Percentiles rank a stretch among this genome's conserved stretches.
Conservation (phyloP, 2,797 vertebrate species). For the Mormyrus hasselquistii region DNA sequence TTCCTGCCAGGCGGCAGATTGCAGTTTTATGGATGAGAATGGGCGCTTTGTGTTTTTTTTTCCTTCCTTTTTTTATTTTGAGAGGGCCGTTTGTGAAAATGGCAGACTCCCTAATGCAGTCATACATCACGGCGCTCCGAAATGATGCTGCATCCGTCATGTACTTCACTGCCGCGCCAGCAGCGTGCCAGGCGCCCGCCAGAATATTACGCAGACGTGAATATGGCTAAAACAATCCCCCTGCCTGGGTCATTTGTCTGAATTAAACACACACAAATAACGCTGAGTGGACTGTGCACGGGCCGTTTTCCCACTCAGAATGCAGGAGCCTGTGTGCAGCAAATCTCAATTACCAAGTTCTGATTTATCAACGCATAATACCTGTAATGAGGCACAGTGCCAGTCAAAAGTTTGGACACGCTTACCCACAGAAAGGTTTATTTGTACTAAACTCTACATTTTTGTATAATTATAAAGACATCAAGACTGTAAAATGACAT, state of each 20-base stretch:
- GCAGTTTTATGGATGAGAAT: constrained; percentile 16
- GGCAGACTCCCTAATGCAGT: constrained; percentile 2
- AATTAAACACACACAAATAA: constrained; percentile 7
- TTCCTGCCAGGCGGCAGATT: neutral
- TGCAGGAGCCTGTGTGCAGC: neutral
- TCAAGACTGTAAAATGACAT: neutral
- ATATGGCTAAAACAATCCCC: neutral
- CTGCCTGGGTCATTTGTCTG: constrained; percentile 4
- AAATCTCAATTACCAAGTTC: neutral
- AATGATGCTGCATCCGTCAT: neutral
- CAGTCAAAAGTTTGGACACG: neutral
- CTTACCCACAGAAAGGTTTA: neutral
- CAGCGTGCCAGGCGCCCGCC: neutral
- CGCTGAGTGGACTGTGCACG: neutral
- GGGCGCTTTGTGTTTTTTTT: neutral
- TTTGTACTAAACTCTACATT: neutral
- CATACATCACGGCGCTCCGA: neutral
- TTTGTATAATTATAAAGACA: neutral
- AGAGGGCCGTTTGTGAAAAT: neutral
- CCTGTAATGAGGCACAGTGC: neutral
- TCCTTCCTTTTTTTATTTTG: neutral
- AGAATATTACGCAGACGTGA: neutral
- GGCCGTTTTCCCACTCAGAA: neutral
- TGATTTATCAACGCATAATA: neutral
- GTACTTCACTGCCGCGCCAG: neutral